Evolutionary conservation across 2,888 invertebrate genomes (phyloP).

Genomic region (Lasioglossum vierecki): DNA sequence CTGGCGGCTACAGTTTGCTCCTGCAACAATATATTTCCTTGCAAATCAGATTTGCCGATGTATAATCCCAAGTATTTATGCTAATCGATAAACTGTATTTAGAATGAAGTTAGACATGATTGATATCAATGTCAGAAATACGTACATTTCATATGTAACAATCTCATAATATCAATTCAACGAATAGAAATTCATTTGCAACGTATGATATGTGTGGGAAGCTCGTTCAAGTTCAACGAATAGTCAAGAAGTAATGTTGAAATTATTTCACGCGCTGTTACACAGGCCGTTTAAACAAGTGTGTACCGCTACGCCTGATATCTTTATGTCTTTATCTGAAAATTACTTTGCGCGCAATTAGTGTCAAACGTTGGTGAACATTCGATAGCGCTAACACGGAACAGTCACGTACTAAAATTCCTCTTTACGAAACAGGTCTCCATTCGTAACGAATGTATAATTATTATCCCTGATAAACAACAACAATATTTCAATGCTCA

Average conservation of each 20-base stretch:
- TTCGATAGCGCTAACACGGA: neutral
- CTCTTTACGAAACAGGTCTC: neutral
- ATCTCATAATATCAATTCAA: neutral
- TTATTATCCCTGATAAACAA: neutral
- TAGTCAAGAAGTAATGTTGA: neutral
- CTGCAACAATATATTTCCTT: neutral
- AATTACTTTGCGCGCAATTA: conserved; percentile 10
- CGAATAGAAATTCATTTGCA: neutral
- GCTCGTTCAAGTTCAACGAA: neutral
- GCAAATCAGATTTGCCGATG: neutral
- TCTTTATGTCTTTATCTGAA: conserved; percentile 12
- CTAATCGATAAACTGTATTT: neutral
- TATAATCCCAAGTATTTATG: neutral
- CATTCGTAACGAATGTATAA: neutral
- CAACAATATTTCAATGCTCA: neutral
- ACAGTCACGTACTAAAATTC: conserved; percentile 7
- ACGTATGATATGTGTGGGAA: too few species aligned
- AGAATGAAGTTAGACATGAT: neutral
- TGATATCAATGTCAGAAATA: neutral
- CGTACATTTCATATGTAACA: neutral
- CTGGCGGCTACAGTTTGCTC: neutral
- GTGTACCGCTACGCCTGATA: neutral
- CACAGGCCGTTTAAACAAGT: neutral
- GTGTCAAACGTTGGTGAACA: neutral
- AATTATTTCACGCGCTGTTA: conserved; percentile 4